phyloP scores from a whole-genome alignment of 2,113 vertebrate species.

The Muntiacus muntjak region DNA sequence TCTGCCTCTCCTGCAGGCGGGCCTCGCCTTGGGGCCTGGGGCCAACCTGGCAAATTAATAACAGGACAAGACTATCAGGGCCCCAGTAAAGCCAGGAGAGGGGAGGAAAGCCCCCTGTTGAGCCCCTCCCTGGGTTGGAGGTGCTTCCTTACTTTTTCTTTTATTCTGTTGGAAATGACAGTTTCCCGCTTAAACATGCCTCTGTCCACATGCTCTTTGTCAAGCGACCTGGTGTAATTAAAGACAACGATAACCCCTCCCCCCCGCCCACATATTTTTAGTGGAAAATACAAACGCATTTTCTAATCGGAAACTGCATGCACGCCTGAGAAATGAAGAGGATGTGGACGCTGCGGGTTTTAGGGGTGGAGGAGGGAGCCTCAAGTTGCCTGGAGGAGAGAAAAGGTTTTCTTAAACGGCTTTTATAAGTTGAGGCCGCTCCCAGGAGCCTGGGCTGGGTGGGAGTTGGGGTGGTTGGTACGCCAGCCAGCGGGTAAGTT shows the following conservation, averaged over 20 bases:
- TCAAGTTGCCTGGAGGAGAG: background rate
- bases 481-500: background rate
- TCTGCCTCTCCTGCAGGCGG: slow-evolving; percentile 65
- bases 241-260: slow-evolving; percentile 59
- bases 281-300: slow-evolving; percentile 52
- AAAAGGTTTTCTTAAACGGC: background rate
- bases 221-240: slow-evolving; percentile 63
- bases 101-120: background rate
- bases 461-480: background rate
- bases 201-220: slow-evolving; percentile 32
- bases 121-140: fast-evolving
- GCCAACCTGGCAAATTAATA: slow-evolving; percentile 73
- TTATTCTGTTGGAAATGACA: background rate
- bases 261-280: slow-evolving; percentile 44
- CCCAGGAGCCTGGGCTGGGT: background rate
- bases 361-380: background rate
- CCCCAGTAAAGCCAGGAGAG: fast-evolving
- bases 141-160: background rate
- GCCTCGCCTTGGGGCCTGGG: slow-evolving; percentile 58
- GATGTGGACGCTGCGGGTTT: background rate
- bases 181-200: background rate
- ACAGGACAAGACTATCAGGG: slow-evolving; percentile 55
- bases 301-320: slow-evolving; percentile 37
- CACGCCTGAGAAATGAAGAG: background rate
- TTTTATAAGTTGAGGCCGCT: background rate